Evolutionary conservation across 2,113 vertebrate species (phyloP), one percentile per base, ranked within the genome.

Genomic region (Aptenodytes patagonicus): DNA sequence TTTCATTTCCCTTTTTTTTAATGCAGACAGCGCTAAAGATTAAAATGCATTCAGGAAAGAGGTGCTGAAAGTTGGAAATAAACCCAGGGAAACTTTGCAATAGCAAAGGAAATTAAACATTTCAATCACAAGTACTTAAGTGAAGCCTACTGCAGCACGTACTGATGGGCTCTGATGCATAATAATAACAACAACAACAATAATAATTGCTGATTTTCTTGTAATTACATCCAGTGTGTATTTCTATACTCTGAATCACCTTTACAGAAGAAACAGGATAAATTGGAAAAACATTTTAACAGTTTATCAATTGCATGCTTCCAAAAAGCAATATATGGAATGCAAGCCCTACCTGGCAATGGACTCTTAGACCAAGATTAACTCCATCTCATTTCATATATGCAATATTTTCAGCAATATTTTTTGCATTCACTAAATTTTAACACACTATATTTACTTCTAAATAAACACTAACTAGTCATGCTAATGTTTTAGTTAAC

Each of bases 71-170:
- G 68, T n/a, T 78, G 60, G 80, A 89, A 90, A 90, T 44, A 95
- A 94, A 90, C 9, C 36, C 32, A 61, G 36, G 52, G 57, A 93
- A 87, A 87, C 42, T 83, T 54, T 82, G 61, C 38, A 89, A 16
- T 3, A 78, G 65, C n/a, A 90, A 83, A 94, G 83, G 87, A 95
- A 96, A 97, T 70, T 28, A 89, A 78, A 86, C 51, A 60, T 60
- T 82, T 84, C 69, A 25, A 68, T 52, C 60, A 40, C 42, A 70
- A 62, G 76, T 19, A 70, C 18, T 46, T 47, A 22, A 25, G 24
- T 3, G 51, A 42, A 58, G 69, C 32, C 42, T 66, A 9, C 7
- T 58, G 55, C 29, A 51, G 57, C 55, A 77, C 2, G 1, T 12
- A 24, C 61, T 60, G 34, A 52, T 64, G 65, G 40, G 47, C 18